phyloP scores from a whole-genome alignment of 1,140 invertebrate genomes.

The Thalassaphorura encarpata region DNA sequence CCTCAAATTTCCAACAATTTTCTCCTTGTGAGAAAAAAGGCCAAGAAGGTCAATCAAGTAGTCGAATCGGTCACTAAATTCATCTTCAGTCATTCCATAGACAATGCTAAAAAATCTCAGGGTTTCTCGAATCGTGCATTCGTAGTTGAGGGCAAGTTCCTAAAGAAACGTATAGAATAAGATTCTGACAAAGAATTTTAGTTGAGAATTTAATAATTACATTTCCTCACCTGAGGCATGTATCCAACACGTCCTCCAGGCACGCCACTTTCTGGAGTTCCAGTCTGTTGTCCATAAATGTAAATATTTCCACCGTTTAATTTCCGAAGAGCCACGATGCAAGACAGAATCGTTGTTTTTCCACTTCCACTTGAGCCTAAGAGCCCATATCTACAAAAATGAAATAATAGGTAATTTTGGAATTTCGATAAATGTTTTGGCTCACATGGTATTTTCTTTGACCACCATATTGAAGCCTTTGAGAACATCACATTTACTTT shows the following conservation, averaged over 20 bases:
- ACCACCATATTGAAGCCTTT: neutral
- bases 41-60: conserved; percentile 84
- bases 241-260: conserved; percentile 67
- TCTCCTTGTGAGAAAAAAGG: conserved; percentile 69
- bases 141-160: conserved; percentile 61
- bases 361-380: conserved; percentile 74
- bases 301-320: conserved; percentile 72
- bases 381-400: conserved; percentile 37
- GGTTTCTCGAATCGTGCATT: conserved; percentile 47
- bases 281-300: conserved; percentile 72
- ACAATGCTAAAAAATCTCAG: conserved; percentile 47
- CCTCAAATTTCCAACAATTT: conserved; percentile 79
- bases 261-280: conserved; percentile 57
- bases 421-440: neutral
- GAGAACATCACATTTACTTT: neutral
- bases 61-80: conserved; percentile 43
- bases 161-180: conserved; percentile 46
- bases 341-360: conserved; percentile 74
- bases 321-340: conserved; percentile 69
- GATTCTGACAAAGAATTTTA: neutral
- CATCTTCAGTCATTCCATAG: conserved; percentile 39
- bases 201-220: neutral
- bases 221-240: conserved; percentile 43
- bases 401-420: neutral
- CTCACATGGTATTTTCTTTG: conserved; percentile 2